A percentile compares a stretch with the other conserved stretches of the same genome.
Evolutionary conservation across 2,113 vertebrate genomes (phyloP).

Genomic region (Poeciliopsis turrubarensis): DNA sequence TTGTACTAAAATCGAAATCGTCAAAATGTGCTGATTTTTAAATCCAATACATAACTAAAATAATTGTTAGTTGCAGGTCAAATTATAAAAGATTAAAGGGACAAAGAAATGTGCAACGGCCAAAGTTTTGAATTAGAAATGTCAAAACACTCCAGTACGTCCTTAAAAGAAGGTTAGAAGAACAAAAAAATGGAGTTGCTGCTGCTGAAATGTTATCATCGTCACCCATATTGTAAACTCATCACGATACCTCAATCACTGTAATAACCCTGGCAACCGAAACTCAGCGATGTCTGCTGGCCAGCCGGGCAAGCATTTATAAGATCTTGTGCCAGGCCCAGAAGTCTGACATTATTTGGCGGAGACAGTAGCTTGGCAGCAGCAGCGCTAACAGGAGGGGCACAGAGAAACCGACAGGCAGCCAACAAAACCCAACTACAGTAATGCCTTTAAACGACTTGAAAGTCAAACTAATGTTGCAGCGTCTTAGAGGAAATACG

Average conservation of each 20-base stretch:
- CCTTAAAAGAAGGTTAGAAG: neutral
- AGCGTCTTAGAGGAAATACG: neutral
- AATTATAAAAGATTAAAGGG: neutral
- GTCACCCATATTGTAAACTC: slow-evolving; percentile 15
- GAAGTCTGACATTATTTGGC: slow-evolving; percentile 49
- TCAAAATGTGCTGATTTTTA: too few relatives aligned
- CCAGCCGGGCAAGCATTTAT: slow-evolving; percentile 32
- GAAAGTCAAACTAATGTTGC: slow-evolving; percentile 32
- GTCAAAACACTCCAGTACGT: neutral
- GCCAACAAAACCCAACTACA: slow-evolving; percentile 34
- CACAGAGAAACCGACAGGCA: slow-evolving; percentile 36
- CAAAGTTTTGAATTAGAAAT: neutral
- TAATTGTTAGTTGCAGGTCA: neutral
- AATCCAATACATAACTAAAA: too few relatives aligned
- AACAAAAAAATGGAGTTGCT: slow-evolving; percentile 5
- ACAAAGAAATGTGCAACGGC: neutral
- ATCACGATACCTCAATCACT: slow-evolving; percentile 23
- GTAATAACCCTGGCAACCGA: slow-evolving; percentile 24
- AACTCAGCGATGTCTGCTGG: slow-evolving; percentile 28
- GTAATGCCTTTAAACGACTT: slow-evolving; percentile 24
- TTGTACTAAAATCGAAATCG: too few relatives aligned
- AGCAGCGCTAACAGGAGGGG: slow-evolving; percentile 24
- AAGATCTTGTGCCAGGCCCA: slow-evolving; percentile 32
- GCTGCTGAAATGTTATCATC: slow-evolving; percentile 17
- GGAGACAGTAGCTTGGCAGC: slow-evolving; percentile 53